Evolutionary conservation across 1,140 invertebrate genomes (phyloP).

Genomic region (Dendroctonus valens): DNA sequence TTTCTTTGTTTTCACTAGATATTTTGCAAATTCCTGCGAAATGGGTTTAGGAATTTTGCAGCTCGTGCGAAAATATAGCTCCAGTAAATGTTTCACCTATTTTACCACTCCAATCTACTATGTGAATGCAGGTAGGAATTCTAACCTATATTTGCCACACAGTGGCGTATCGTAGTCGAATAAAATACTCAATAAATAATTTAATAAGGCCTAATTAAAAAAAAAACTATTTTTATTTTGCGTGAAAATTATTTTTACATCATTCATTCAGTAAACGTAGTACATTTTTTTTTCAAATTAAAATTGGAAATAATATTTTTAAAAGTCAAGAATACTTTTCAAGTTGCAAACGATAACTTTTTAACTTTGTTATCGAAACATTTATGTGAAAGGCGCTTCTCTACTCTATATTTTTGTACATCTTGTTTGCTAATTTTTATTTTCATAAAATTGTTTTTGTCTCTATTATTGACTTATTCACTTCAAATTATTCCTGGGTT

Average conservation of each 20-base stretch:
- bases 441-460: too few relatives aligned
- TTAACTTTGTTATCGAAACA: too few relatives aligned
- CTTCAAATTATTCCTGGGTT: too few relatives aligned
- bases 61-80: slow-evolving; percentile 23
- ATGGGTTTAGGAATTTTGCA: slow-evolving; percentile 13
- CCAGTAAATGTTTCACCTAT: slow-evolving; percentile 50
- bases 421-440: too few relatives aligned
- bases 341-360: too few relatives aligned
- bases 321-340: too few relatives aligned
- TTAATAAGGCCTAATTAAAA: neutral
- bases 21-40: neutral
- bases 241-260: neutral
- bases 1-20: neutral
- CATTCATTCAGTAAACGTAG: neutral
- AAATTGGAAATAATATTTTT: too few relatives aligned
- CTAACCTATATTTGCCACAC: too few relatives aligned
- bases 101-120: slow-evolving; percentile 97
- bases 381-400: too few relatives aligned
- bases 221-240: neutral
- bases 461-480: too few relatives aligned
- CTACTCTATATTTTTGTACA: too few relatives aligned
- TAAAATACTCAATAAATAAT: neutral
- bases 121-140: slow-evolving; percentile 79
- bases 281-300: neutral
- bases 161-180: slow-evolving; percentile 38